Evolutionary conservation across 1,140 invertebrate species (phyloP), one percentile per base, ranked within the genome.

Genomic region (Penaeus chinensis): DNA sequence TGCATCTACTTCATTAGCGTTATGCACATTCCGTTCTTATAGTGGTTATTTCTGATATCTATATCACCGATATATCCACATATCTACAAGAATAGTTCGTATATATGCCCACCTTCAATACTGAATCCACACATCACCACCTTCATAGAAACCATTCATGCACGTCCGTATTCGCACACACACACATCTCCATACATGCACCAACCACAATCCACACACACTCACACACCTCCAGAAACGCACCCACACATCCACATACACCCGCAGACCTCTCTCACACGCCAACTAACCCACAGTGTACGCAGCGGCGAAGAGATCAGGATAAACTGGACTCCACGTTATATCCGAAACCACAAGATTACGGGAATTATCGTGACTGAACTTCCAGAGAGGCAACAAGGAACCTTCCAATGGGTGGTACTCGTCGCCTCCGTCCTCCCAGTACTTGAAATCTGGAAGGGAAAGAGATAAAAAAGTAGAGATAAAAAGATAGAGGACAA

Each of bases 371-470:
- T 93, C 92, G 80, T 91, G 97, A 66, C 93, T 93, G 91, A 99
- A 99, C 92, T 96, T 97, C 98, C 98, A 99, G 0, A 99, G 92
- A 0, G 98, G 98, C 76, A 99, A 92, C 7, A 99, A 91, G 1
- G 97, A 97, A 3, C 98, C 98, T 93, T 98, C 96, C 19, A 96
- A 95, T 47, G 97, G 96, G 85, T 97, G 95, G 92, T 95, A 99
- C 92, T 98, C 97, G 93, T 99, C 98, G 10, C 97, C 97, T 0
- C 96, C 96, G 93, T 99, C 98, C 92, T 99, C 97, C 95, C 96
- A 99, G 91, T 98, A 99, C 90, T 96, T 95, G 92, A 98, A 99
- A 94, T 99, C 98, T 96, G 93, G 89, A 63, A 19, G 10, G 66
- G 60, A 63, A 5, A 32, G 13, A 18, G 24, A n/a, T 0, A 22